Evolutionary conservation across 1,140 invertebrate species (phyloP).

Genomic region (Platorchestia sp.): DNA sequence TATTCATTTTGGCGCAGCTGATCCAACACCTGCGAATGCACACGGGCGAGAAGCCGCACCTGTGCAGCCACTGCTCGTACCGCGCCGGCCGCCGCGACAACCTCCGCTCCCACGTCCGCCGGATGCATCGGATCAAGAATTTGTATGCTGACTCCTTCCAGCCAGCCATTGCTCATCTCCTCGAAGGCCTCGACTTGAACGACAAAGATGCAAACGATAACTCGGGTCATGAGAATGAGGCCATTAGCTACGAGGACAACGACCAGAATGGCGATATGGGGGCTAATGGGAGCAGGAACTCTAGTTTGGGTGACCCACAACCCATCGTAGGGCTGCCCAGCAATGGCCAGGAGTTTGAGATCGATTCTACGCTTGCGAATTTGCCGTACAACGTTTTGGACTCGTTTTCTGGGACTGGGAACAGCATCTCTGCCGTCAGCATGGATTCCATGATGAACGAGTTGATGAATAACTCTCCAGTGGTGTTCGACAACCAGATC

Average conservation of each 20-base stretch:
- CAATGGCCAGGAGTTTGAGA: not conserved
- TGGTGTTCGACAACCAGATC: not conserved
- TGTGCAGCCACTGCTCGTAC: slow-evolving; percentile 64
- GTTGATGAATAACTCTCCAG: not conserved
- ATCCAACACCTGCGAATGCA: slow-evolving; percentile 67
- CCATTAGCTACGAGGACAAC: not conserved
- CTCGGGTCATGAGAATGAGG: not conserved
- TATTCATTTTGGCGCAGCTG: slow-evolving; percentile 47
- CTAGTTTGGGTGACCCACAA: not conserved
- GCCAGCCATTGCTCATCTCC: slow-evolving; percentile 61
- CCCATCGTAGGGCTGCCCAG: not conserved
- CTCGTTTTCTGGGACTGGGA: not conserved
- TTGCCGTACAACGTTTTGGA: slow-evolving; percentile 11
- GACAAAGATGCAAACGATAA: not conserved
- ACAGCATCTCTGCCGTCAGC: not conserved
- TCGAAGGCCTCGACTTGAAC: not conserved
- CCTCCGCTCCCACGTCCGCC: slow-evolving; percentile 64
- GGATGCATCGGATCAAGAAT: slow-evolving; percentile 68
- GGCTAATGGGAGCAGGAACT: not conserved
- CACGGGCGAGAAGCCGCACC: slow-evolving; percentile 64
- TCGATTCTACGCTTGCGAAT: not conserved
- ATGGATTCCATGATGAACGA: slow-evolving; percentile 8
- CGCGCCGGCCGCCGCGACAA: slow-evolving; percentile 65
- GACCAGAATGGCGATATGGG: not conserved
- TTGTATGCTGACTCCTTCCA: slow-evolving; percentile 70